Conservation (phyloP, 2,888 invertebrate species). For the Creontiades dilutus region DNA sequence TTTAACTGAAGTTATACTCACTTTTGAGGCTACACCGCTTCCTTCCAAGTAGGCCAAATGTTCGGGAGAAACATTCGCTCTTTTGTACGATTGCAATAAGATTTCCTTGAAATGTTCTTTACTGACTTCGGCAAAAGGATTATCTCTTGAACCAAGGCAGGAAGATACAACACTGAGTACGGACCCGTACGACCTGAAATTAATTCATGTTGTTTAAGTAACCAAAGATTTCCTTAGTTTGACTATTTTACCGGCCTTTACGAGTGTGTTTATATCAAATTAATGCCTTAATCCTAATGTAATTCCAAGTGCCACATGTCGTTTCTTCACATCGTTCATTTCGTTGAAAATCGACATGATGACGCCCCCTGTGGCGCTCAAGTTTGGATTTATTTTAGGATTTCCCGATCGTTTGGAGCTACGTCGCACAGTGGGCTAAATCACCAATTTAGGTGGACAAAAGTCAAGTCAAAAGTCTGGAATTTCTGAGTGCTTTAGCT, state of each 20-base stretch:
- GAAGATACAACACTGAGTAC: not conserved
- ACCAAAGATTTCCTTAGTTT: not conserved
- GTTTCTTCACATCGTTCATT: no score
- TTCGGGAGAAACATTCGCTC: constrained; percentile 66
- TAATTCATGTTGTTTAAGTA: not conserved
- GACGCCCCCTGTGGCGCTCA: no score
- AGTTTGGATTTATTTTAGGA: no score
- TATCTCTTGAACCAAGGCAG: not conserved
- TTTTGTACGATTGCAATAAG: constrained; percentile 71
- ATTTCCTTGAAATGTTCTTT: constrained; percentile 9
- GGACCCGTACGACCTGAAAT: constrained; percentile 45
- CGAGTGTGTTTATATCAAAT: not conserved
- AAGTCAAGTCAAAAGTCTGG: no score
- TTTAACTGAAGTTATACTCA: constrained; percentile 68
- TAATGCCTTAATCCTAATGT: no score
- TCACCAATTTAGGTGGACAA: no score
- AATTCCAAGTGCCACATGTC: no score
- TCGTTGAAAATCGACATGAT: no score
- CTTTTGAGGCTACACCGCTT: constrained; percentile 74
- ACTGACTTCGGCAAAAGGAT: constrained; percentile 28
- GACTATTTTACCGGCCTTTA: not conserved
- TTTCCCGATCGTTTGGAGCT: no score
- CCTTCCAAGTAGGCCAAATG: constrained; percentile 75
- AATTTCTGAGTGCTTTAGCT: no score
- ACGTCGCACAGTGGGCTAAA: no score